Evolutionary conservation across 2,797 vertebrate genomes (phyloP).

Genomic region (Myiothlypis chrysogaster): DNA sequence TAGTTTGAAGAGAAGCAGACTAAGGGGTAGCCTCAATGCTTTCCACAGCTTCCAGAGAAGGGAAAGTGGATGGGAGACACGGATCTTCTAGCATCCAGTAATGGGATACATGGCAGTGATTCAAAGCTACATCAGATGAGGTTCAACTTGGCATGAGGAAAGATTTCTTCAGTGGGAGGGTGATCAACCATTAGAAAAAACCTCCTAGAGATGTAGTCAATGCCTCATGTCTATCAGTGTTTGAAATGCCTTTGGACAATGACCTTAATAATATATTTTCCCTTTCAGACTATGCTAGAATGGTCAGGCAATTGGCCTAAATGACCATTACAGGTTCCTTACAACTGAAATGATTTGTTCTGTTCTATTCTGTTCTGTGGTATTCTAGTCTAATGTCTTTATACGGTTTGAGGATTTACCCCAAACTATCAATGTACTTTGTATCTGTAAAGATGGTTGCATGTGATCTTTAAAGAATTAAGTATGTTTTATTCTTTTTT

Average conservation of each 20-base stretch:
- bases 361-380: neutral
- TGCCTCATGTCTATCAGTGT: neutral
- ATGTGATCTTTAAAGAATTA: neutral
- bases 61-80: neutral
- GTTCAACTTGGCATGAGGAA: neutral
- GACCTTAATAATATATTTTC: neutral
- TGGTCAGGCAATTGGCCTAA: neutral
- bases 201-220: neutral
- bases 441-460: neutral
- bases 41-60: neutral
- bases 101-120: rapidly evolving
- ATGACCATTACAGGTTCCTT: neutral
- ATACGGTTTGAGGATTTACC: neutral
- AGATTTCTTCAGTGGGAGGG: neutral
- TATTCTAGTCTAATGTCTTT: neutral
- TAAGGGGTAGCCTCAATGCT: neutral
- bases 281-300: neutral
- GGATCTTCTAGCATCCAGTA: neutral
- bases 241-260: neutral
- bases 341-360: neutral
- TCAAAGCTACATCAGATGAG: neutral
- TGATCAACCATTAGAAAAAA: rapidly evolving
- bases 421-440: neutral
- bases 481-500: neutral
- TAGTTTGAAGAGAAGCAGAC: neutral